Base-by-base conservation (phyloP, 2,113 vertebrate species). In the Erpornis zantholeuca region DNA sequence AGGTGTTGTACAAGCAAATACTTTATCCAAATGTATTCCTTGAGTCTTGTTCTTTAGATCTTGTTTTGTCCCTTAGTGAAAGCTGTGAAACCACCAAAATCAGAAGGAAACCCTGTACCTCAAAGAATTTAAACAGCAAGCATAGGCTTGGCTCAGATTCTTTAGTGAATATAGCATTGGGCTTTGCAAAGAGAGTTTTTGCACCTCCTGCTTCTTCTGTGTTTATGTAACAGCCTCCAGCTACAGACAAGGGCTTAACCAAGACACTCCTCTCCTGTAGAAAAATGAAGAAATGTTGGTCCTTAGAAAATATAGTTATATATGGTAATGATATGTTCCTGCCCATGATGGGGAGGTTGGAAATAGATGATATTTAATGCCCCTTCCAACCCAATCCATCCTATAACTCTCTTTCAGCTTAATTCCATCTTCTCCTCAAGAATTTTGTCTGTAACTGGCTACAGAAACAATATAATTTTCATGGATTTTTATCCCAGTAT, bases 301-400 rank as follows among this genome's bases (percentile, higher is more conserved):
- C 35, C 36, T 54, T 35, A 47, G 52, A 13, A 88, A 44, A 64
- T 15, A 1, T 2, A 13, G 11, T 28, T 49, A 29, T 21, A 16
- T 9, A 24, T 31, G 17, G 10, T 4, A 61, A 23, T 13, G 3
- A 11, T 15, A 12, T 9, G 5, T 61, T 76, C 40, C 47, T 69
- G 14, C 4, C 17, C 22, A 13, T 40, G 25, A 38, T 13, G 45
- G 10, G 15, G n/a, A 56, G 5, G 29, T 31, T 69, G 47, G n/a
- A 69, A 69, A n/a, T 27, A 16, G 8, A 23, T 47, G 3, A 22
- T 20, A 16, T 49, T 82, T 61, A 31, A 27, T 12, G 29, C 12
- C 21, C 2, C 10, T 40, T 69, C 17, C 18, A 35, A 27, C 15
- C 3, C 29, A 61, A 76, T 49, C 2, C 0, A 0, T 35, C 61